Base-by-base conservation (phyloP, 2,113 vertebrate genomes). In the Corvus hawaiiensis region DNA sequence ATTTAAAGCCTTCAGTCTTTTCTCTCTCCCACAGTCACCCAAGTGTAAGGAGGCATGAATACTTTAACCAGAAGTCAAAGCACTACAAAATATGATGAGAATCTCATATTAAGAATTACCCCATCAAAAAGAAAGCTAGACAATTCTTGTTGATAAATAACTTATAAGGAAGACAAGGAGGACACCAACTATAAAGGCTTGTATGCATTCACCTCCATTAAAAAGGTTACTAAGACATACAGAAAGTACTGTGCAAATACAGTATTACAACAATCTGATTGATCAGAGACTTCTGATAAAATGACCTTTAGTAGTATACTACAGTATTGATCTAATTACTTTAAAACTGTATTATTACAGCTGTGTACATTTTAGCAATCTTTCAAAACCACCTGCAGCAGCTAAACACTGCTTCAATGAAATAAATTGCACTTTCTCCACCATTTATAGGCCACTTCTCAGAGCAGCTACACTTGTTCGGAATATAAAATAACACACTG, bases 231-330 rank as follows among this genome's bases (percentile, higher is more conserved):
- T 35, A 67, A 62, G 28, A 55, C 41, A 46, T 14, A 51, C 1
- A 68, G 67, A 79, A 95, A 91, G 91, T 46, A 89, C 79, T 5
- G 41, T 51, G 33, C 46, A 86, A 86, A 61, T 48, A 75, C 1
- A 78, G 16, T 32, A 93, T 51, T 88, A 69, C 21, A 93, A 72
- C 26, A 33, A 67, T 79, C 69, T 85, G 73, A 76, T 16, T 83
- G 59, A 92, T 87, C 59, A 90, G 58, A 89, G 95, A 56, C 35
- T 71, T 74, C 55, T 71, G 54, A 80, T 68, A 43, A 96, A 96
- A 82, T 54, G 19, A 84, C 35, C 41, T 84, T 86, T 49, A 51
- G 39, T 81, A 58, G 39, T 62, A 58, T 33, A 62, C 28, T 62
- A 73, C 14, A 63, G 39, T 58, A 76, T 7, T 75, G 74, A 91